Percentiles rank a stretch among this genome's conserved stretches.
phyloP scores from a whole-genome alignment of 2,888 invertebrate species.

The Penaeus monodon region DNA sequence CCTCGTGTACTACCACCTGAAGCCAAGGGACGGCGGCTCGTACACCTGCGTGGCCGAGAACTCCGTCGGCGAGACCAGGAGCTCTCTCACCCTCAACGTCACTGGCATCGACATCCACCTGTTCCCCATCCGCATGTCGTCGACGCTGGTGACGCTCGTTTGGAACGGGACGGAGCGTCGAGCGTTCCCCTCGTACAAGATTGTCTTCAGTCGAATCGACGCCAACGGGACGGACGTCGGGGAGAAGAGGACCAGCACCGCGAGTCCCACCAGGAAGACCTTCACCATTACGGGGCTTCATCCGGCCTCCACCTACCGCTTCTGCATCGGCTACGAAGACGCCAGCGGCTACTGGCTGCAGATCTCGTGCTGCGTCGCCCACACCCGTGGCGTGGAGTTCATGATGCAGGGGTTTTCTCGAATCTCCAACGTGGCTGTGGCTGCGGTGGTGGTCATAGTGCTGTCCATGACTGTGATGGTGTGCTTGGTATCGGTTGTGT shows the following conservation, averaged over 20 bases:
- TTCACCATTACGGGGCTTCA: conserved; percentile 70
- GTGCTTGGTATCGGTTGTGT: conserved; percentile 66
- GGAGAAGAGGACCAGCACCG: conserved; percentile 31
- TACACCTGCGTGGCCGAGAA: conserved; percentile 71
- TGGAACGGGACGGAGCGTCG: conserved; percentile 70
- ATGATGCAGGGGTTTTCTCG: conserved; percentile 67
- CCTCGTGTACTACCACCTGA: conserved; percentile 67
- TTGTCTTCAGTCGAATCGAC: conserved; percentile 67
- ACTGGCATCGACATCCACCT: conserved; percentile 69
- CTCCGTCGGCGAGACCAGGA: conserved; percentile 68
- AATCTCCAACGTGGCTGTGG: conserved; percentile 68
- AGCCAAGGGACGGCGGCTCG: conserved; percentile 69
- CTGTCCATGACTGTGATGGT: conserved; percentile 66
- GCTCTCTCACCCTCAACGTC: conserved; percentile 68
- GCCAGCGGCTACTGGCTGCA: conserved; percentile 68
- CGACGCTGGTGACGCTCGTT: conserved; percentile 69
- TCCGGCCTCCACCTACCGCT: conserved; percentile 70
- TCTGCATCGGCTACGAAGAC: conserved; percentile 70
- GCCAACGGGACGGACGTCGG: conserved; percentile 58
- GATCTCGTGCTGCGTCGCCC: conserved; percentile 68
- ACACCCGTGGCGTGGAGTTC: conserved; percentile 67
- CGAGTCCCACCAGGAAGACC: conserved; percentile 67
- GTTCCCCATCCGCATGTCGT: conserved; percentile 68
- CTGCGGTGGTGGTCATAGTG: conserved; percentile 67
- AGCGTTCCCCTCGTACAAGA: conserved; percentile 68